These are phyloP conservation scores for Lasioglossum malachurum DNA, from an alignment of 2,888 invertebrate genomes.

Conservation along the genomic window DNA sequence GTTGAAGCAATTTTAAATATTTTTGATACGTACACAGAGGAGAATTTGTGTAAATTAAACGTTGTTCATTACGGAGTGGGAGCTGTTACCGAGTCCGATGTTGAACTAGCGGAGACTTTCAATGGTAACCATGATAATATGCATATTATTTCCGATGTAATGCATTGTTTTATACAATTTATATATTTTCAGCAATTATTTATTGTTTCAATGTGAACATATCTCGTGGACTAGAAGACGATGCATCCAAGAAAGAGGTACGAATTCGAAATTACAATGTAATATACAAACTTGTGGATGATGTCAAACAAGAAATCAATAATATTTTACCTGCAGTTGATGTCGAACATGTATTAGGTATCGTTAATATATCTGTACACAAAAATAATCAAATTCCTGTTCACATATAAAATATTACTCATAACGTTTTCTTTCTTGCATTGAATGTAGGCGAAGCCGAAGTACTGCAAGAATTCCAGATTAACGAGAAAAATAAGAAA, in stretches of 20 bases:
- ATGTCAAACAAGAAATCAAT: conserved; percentile 92
- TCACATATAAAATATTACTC: neutral
- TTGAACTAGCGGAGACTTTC: conserved; percentile 92
- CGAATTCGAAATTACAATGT: conserved; percentile 91
- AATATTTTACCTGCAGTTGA: conserved; percentile 89
- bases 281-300: conserved; percentile 97
- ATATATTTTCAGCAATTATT: conserved; percentile 88
- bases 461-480: conserved; percentile 93
- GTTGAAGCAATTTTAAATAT: conserved; percentile 97
- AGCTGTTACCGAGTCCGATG: conserved; percentile 91
- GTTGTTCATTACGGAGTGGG: conserved; percentile 97
- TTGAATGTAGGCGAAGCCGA: conserved; percentile 90
- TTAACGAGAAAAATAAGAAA: conserved; percentile 92
- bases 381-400: neutral
- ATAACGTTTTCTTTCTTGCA: neutral
- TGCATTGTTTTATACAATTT: neutral
- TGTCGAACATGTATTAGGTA: conserved; percentile 92
- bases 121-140: conserved; percentile 84
- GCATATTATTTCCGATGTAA: neutral
- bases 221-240: conserved; percentile 85
- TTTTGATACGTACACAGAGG: conserved; percentile 92
- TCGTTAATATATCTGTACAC: conserved; percentile 58
- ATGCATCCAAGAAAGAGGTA: conserved; percentile 87
- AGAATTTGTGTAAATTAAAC: conserved; percentile 90
- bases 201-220: conserved; percentile 95